A percentile compares a stretch with the other conserved stretches of the same genome.
Conservation (phyloP, 2,888 invertebrate genomes). For the Euproctis similis region DNA sequence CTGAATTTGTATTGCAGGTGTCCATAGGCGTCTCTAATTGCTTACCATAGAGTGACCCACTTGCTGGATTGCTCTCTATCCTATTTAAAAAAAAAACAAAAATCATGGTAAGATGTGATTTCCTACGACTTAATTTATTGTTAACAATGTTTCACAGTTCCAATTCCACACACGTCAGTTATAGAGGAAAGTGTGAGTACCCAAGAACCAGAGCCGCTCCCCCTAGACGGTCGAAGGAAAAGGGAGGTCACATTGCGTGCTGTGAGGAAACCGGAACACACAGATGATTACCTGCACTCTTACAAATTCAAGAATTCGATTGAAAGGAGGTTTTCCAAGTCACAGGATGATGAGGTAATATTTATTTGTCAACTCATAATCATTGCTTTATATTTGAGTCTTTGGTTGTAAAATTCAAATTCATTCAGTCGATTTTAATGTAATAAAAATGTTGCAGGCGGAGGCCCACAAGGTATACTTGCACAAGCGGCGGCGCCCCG, state of each 20-base stretch:
- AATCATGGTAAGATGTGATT: no score
- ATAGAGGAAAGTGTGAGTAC: constrained; percentile 18
- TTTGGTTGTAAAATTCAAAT: no score
- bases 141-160: constrained; percentile 19
- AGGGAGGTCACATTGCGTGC: constrained; percentile 47
- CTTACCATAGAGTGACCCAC: no score
- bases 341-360: constrained; percentile 63
- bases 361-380: no score
- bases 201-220: constrained; percentile 30
- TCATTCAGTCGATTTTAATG: no score
- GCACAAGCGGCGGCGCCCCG: constrained; percentile 52
- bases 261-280: constrained; percentile 61
- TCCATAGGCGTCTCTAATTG: no score
- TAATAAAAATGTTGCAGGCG: no score
- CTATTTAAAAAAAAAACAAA: no score
- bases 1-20: no score
- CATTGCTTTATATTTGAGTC: no score
- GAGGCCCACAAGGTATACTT: constrained; percentile 37
- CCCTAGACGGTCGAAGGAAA: constrained; percentile 43
- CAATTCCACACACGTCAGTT: constrained; percentile 20
- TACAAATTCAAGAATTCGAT: constrained; percentile 98
- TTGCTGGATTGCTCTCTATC: no score
- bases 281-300: constrained; percentile 74
- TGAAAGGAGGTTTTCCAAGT: constrained; percentile 87
- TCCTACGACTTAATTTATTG: no score